Percentiles rank a stretch among this genome's conserved stretches.
Conservation (phyloP, 2,888 invertebrate species). For the Acronicta leporina region DNA sequence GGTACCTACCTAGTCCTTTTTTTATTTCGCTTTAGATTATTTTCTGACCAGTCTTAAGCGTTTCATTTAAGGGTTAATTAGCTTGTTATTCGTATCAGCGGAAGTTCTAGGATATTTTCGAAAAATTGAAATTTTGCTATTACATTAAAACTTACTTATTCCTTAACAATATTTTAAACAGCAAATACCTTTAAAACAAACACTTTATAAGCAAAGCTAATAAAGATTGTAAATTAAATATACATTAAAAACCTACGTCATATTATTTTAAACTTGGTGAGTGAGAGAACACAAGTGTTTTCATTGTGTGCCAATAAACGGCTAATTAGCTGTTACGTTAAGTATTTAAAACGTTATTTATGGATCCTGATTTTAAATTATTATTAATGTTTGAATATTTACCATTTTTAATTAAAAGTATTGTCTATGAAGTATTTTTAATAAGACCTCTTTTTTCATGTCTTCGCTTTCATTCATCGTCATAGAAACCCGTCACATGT, state of each 20-base stretch:
- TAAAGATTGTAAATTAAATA: neutral
- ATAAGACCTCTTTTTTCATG: too few relatives aligned
- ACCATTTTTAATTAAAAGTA: neutral
- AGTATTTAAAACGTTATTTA: conserved; percentile 9
- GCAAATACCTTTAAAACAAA: neutral
- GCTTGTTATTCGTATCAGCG: too few relatives aligned
- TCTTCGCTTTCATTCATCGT: too few relatives aligned
- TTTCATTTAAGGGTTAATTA: too few relatives aligned
- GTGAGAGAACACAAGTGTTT: conserved; percentile 42
- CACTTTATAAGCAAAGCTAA: conserved; percentile 3
- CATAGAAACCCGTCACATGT: too few relatives aligned
- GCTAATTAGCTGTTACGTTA: conserved; percentile 14
- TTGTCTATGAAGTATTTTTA: neutral
- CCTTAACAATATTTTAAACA: neutral
- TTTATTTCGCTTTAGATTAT: too few relatives aligned
- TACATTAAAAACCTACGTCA: conserved; percentile 19
- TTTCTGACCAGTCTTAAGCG: too few relatives aligned
- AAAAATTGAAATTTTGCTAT: too few relatives aligned
- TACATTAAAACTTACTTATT: neutral
- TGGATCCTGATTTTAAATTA: conserved; percentile 1
- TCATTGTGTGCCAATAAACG: conserved; percentile 18
- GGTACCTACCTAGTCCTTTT: too few relatives aligned
- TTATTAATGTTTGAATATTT: neutral
- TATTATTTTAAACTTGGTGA: conserved; percentile 21
- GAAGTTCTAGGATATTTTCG: too few relatives aligned